A percentile compares a stretch with the other conserved stretches of the same genome.
Conservation (phyloP, 37 sponge, comb jelly and placozoan species). For the Aphrocallistes beatrix region DNA sequence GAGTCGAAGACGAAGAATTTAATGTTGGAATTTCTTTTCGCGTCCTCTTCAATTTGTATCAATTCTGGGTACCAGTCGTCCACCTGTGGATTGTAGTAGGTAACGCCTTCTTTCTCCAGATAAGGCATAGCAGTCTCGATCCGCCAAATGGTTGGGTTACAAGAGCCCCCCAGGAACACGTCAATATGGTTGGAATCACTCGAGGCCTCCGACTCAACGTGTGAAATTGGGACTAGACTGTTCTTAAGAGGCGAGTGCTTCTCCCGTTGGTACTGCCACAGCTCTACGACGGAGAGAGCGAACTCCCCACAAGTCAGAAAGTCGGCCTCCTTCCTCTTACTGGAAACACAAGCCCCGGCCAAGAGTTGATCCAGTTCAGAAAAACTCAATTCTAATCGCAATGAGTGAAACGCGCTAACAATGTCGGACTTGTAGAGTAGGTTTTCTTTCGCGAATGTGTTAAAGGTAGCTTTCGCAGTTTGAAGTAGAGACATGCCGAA, state of each 20-base stretch:
- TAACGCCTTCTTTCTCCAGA: slow-evolving; percentile 37
- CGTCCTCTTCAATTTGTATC: slow-evolving; percentile 70
- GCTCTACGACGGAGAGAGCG: not conserved
- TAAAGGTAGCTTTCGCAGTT: not conserved
- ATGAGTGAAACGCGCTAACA: not conserved
- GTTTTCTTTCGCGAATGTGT: not conserved
- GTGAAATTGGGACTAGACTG: not conserved
- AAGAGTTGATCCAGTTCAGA: not conserved
- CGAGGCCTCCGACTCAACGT: not conserved
- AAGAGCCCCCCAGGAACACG: slow-evolving; percentile 89
- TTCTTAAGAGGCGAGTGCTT: not conserved
- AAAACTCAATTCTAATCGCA: not conserved
- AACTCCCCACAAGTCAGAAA: not conserved
- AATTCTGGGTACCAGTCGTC: slow-evolving; percentile 79
- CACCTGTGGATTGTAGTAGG: slow-evolving; percentile 75
- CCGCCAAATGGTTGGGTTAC: slow-evolving; percentile 89
- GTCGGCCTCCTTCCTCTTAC: not conserved
- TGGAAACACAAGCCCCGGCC: not conserved
- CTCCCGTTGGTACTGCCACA: not conserved
- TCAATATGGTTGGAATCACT: not conserved
- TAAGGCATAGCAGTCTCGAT: slow-evolving; percentile 57
- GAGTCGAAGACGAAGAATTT: slow-evolving; percentile 74
- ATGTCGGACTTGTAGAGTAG: not conserved
- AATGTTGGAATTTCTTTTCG: slow-evolving; percentile 51
- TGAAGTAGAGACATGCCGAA: not conserved